Conservation (phyloP, 1,140 invertebrate species). For the Musca vetustissima region DNA sequence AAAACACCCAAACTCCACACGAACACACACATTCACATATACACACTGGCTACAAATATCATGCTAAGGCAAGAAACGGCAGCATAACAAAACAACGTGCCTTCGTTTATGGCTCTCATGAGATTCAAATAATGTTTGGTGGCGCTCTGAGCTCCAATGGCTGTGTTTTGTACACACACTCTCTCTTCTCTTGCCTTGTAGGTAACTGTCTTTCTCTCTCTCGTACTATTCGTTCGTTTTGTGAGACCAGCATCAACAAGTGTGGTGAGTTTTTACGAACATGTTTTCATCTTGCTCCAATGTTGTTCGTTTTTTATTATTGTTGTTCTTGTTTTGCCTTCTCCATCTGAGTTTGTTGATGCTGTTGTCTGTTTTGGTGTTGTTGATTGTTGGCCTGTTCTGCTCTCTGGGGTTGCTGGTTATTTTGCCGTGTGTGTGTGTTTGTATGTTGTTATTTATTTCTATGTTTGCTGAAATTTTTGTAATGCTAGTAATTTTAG, state of each 20-base stretch:
- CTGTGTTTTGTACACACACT: neutral
- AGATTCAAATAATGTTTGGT: neutral
- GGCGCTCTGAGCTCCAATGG: neutral
- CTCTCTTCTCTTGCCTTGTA: too few relatives aligned
- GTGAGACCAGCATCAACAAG: slow-evolving; percentile 8
- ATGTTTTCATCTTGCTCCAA: neutral
- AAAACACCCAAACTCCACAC: neutral
- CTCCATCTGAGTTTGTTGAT: neutral
- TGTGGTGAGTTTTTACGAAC: slow-evolving; percentile 18
- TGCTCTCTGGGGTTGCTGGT: neutral
- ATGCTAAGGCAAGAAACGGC: neutral
- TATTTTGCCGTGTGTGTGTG: neutral
- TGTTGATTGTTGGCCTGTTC: neutral
- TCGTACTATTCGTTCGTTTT: neutral
- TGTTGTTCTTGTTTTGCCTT: neutral
- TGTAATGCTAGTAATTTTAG: slow-evolving; percentile 20
- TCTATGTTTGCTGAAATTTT: slow-evolving; percentile 1
- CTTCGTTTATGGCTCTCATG: slow-evolving; percentile 2
- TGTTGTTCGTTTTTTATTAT: neutral
- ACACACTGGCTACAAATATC: neutral
- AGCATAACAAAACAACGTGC: slow-evolving; percentile 14
- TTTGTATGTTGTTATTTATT: too few relatives aligned
- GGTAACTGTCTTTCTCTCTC: too few relatives aligned
- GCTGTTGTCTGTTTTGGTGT: slow-evolving; percentile 7
- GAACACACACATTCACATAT: neutral